Evolutionary conservation across 2,113 vertebrate genomes (phyloP), one percentile per base, ranked within the genome.

Genomic region (Gnathonemus longibarbis): DNA sequence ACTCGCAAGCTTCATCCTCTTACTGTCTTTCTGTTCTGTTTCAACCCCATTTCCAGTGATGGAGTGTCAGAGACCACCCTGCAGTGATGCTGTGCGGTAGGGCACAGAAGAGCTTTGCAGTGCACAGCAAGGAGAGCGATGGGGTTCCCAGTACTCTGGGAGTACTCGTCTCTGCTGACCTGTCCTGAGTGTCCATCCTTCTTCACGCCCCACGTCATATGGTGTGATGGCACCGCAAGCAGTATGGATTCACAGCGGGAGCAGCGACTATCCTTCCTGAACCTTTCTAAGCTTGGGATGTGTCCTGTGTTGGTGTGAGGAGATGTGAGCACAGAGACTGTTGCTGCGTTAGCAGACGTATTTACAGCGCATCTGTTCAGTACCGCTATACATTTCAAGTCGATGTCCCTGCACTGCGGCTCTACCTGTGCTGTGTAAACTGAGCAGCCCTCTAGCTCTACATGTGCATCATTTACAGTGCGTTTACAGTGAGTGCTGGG

Each of bases 31-130:
- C 19, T 88, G 0, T 21, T 24, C 15, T 56, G 10, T 50, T 13
- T 90, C 3, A 48, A 3, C 15, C 58, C 83, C 66, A 89, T 11
- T 91, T 5, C 91, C 84, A 95, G 94, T 46, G 95, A 94, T 83
- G 94, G 94, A 3, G 89, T 93, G 52, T 89, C 91, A 80, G 94
- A 91, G 86, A 93, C 89, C 24, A 95, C 93, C 89, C 93, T 0
- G 94, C 95, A 46, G 95, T 94, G 90, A 95, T 95, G 94, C 91
- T 95, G 35, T 94, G 95, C 27, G 93, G 94, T 87, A 93, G 94
- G 13, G 91, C 94, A 89, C 95, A 96, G 91, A 94, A 93, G 84
- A 92, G 94, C 24, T 89, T 94, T 89, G 91, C 95, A 13, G 53
- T 94, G 49, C 93, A 93, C 49, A 94, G 95, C 89, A 93, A 94